Conservation (phyloP, 2,113 vertebrate genomes). For the Cololabis saira region DNA sequence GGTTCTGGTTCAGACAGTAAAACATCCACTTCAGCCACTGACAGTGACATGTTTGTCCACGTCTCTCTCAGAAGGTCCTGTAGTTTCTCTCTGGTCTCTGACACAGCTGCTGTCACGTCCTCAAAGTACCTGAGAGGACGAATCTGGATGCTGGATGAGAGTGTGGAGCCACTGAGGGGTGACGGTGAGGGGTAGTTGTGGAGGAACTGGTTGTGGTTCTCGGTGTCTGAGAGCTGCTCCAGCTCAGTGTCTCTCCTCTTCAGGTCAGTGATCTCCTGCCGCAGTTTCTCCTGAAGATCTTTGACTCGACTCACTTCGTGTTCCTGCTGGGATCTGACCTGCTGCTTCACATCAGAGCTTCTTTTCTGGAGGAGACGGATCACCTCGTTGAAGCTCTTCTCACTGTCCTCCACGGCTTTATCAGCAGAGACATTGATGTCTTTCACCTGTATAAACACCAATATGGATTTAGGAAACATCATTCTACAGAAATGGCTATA, state of each 20-base stretch:
- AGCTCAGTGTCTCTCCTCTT: neutral
- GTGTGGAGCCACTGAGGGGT: slow-evolving; percentile 2
- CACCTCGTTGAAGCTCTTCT: neutral
- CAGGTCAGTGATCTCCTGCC: slow-evolving; percentile 1
- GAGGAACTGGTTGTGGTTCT: neutral
- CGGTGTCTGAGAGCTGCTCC: neutral
- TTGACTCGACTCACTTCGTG: neutral
- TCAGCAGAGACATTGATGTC: neutral
- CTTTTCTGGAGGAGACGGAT: slow-evolving; percentile 7
- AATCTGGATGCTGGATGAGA: neutral
- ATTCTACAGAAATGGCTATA: too few relatives aligned
- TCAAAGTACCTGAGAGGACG: neutral
- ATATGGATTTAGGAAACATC: too few relatives aligned
- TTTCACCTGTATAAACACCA: too few relatives aligned
- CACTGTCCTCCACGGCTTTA: slow-evolving; percentile 6
- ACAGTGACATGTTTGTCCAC: neutral
- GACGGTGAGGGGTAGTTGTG: slow-evolving; percentile 3
- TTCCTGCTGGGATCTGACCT: slow-evolving; percentile 1
- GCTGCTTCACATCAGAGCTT: neutral
- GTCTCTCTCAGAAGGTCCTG: neutral
- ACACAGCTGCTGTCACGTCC: neutral
- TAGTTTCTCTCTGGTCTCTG: neutral
- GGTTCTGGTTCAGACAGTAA: too few relatives aligned
- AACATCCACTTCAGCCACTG: too few relatives aligned
- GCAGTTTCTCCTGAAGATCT: neutral